Base-by-base conservation (phyloP, 2,113 vertebrate genomes). In the Bufo bufo region DNA sequence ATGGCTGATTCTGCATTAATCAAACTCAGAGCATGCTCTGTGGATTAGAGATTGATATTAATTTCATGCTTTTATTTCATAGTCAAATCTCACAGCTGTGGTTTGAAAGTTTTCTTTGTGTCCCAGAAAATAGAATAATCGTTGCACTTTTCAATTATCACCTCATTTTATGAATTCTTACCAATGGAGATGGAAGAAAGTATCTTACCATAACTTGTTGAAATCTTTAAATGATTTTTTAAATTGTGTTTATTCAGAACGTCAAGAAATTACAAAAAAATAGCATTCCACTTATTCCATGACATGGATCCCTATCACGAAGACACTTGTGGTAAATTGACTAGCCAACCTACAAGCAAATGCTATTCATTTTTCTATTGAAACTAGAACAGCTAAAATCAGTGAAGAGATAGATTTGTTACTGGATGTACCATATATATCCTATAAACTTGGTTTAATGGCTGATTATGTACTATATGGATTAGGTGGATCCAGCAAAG, bases 1-100 rank as follows among this genome's bases (percentile, higher is more conserved):
- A 88, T 84, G 81, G 81, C 87, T 88, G 87, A 84, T 88, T 83
- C 71, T 84, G 87, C 87, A 77, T 88, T 88, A 88, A 88, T 88
- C 87, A 88, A 66, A 84, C 87, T 71, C 81, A 69, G 72, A 88
- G 81, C 87, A 88, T 77, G 87, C 87, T 88, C 87, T 69, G 23
- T 77, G 87, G 87, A 88, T 88, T 88, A 88, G 58, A 65, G 82
- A 84, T 23, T 84, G 81, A 78, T 88, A 84, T 88, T 88, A 77
- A 88, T 88, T 88, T 88, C 87, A 88, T 84, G 87, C 87, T 84
- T 88, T 84, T 88, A 88, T 84, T 84, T 84, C 81, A 75, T 72
- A 84, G 72, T 47, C 72, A 88, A 88, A 88, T 88, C 87, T 84
- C 81, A 77, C 80, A 88, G 81, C 87, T 84, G 81, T 47, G 87